These are phyloP conservation scores for Marronus borbonicus DNA, from an alignment of 2,888 invertebrate genomes.

Conservation along the genomic window DNA sequence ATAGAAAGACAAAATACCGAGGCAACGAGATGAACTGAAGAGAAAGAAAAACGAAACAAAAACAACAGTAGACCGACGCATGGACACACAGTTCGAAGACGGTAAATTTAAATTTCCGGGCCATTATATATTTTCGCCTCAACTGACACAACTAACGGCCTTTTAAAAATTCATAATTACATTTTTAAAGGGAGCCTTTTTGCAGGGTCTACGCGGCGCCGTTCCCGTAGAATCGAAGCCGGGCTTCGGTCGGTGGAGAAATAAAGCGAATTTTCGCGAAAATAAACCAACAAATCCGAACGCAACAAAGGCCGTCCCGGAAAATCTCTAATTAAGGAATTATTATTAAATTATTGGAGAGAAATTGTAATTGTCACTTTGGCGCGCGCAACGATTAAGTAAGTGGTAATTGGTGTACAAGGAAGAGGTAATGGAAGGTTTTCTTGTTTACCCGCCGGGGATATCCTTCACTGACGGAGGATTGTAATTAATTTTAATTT, in stretches of 20 bases:
- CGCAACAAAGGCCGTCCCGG: constrained; percentile 58
- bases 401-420: constrained; percentile 63
- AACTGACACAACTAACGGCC: constrained; percentile 64
- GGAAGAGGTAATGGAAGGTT: constrained; percentile 55
- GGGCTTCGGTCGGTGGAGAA: constrained; percentile 51
- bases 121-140: constrained; percentile 67
- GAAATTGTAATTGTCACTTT: constrained; percentile 69
- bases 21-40: background rate
- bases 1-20: background rate
- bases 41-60: constrained; percentile 1
- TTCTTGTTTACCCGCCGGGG: constrained; percentile 42
- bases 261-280: constrained; percentile 60
- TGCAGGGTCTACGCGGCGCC: constrained; percentile 13
- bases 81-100: constrained; percentile 28
- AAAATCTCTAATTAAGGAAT: constrained; percentile 69
- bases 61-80: constrained; percentile 5
- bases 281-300: constrained; percentile 53
- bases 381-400: constrained; percentile 67
- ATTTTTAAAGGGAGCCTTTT: constrained; percentile 48
- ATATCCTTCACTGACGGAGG: constrained; percentile 19
- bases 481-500: constrained; percentile 45
- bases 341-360: constrained; percentile 62
- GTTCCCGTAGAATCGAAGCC: constrained; percentile 6
- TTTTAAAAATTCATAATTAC: constrained; percentile 61
- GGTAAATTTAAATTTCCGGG: constrained; percentile 61